Conservation (phyloP, 2,888 invertebrate species). For the Ecdyonurus torrentis region DNA sequence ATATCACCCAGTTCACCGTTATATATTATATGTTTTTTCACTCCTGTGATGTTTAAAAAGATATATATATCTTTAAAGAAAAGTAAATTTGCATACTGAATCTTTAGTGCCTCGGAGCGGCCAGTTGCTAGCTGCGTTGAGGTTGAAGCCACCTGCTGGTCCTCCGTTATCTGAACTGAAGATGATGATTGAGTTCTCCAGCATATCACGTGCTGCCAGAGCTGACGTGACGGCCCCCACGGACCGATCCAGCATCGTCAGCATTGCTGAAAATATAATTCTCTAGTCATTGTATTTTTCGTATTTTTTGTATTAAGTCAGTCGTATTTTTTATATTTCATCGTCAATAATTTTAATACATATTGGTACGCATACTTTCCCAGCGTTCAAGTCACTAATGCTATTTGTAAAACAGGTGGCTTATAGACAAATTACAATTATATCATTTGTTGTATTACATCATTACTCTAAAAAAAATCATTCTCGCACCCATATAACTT, state of each 20-base stretch:
- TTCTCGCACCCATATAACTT: no score
- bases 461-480: no score
- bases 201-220: slow-evolving; percentile 25
- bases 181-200: slow-evolving; percentile 32
- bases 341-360: no score
- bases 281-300: not conserved
- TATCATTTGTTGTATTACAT: no score
- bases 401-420: no score
- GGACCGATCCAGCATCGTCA: slow-evolving; percentile 34
- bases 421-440: no score
- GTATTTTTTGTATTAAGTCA: no score
- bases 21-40: no score
- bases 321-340: no score
- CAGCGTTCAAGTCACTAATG: no score
- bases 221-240: slow-evolving; percentile 28
- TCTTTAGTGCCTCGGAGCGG: slow-evolving; percentile 26
- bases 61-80: not conserved
- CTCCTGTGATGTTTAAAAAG: not conserved
- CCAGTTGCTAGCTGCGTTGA: slow-evolving; percentile 31
- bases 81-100: not conserved
- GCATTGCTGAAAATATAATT: slow-evolving; percentile 25
- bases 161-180: slow-evolving; percentile 35
- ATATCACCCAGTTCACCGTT: no score
- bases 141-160: slow-evolving; percentile 27
- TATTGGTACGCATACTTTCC: no score